Evolutionary conservation across 2,113 vertebrate species (phyloP).

Genomic region (Saguinus midas): DNA sequence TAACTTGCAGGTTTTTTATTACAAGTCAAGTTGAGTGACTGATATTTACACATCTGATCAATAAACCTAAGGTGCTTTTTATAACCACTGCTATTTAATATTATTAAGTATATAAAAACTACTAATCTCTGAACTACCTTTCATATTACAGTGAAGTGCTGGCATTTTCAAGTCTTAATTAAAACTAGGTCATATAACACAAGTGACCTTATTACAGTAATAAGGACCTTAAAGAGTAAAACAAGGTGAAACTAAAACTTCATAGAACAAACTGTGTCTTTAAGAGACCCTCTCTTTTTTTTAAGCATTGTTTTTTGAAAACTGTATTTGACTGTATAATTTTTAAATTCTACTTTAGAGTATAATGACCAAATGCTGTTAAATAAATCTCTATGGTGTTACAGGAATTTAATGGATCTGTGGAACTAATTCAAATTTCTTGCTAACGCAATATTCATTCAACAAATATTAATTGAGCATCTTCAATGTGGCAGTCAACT

Average conservation of each 20-base stretch:
- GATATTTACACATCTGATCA: conserved; percentile 75
- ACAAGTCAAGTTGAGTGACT: conserved; percentile 58
- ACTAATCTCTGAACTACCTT: conserved; percentile 59
- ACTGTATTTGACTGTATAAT: neutral
- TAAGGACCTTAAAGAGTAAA: conserved; percentile 19
- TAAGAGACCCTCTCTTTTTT: neutral
- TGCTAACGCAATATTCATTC: neutral
- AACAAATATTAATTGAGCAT: conserved; percentile 15
- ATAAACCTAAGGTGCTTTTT: conserved; percentile 63
- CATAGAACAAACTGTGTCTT: neutral
- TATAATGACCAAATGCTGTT: neutral
- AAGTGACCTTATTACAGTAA: conserved; percentile 54
- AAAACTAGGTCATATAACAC: conserved; percentile 53
- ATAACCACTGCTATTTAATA: conserved; percentile 67
- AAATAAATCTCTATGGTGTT: neutral
- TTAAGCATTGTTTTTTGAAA: neutral
- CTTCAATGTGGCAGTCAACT: neutral
- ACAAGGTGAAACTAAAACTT: conserved; percentile 24
- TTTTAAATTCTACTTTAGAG: neutral
- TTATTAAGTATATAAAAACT: conserved; percentile 54
- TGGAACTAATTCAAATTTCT: neutral
- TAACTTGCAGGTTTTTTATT: conserved; percentile 58
- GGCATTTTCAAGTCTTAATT: conserved; percentile 71
- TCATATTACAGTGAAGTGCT: conserved; percentile 54
- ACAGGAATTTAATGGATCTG: neutral